phyloP scores from a whole-genome alignment of 2,113 vertebrate genomes.

The Pluvialis apricaria region DNA sequence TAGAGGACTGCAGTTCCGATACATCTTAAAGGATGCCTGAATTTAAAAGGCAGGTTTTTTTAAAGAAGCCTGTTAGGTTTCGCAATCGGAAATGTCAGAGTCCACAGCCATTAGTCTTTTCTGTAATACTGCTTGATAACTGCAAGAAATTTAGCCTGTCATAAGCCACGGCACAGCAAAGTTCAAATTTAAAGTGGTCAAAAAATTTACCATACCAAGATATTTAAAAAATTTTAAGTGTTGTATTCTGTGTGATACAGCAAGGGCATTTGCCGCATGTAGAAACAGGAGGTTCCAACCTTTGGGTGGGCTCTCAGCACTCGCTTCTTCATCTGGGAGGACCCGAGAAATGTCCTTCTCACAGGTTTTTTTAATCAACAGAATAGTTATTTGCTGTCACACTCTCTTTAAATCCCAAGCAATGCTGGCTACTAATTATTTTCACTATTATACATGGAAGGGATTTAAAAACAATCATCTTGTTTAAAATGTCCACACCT shows the following conservation, averaged over 20 bases:
- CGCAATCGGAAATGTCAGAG: neutral
- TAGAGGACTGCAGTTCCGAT: neutral
- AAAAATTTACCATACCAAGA: neutral
- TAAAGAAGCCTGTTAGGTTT: neutral
- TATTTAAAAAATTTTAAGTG: fast-evolving
- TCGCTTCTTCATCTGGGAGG: neutral
- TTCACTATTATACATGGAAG: neutral
- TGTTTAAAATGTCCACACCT: neutral
- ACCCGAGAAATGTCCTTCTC: neutral
- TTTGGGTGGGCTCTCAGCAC: neutral
- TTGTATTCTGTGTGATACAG: neutral
- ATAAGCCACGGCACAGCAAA: neutral
- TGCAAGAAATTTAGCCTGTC: neutral
- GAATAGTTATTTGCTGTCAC: neutral
- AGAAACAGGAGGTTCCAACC: neutral
- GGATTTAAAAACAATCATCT: neutral
- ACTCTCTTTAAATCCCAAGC: neutral
- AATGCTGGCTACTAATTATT: neutral
- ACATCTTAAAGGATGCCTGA: neutral
- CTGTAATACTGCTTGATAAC: neutral
- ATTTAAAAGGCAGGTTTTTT: neutral
- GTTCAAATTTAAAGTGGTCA: neutral
- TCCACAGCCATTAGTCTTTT: neutral
- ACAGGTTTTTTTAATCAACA: neutral
- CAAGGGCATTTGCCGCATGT: neutral